phyloP scores from a whole-genome alignment of 2,888 invertebrate genomes.

The Drosophila prostipennis region DNA sequence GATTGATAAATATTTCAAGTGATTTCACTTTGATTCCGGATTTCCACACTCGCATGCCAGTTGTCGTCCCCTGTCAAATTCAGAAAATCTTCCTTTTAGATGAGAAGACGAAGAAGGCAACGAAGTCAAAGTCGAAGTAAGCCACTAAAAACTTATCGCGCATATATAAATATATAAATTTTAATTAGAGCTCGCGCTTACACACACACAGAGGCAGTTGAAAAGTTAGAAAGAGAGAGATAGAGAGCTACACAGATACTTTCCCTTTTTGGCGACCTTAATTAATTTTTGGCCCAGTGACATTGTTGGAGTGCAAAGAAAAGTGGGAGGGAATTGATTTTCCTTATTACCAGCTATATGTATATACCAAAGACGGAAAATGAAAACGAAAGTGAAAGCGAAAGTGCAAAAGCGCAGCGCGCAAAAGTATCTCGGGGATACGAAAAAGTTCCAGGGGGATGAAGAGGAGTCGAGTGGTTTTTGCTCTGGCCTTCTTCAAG shows the following conservation, averaged over 20 bases:
- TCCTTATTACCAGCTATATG: constrained; percentile 32
- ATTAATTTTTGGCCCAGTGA: constrained; percentile 77
- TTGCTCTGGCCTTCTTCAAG: constrained; percentile 5
- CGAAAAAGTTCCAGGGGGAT: constrained; percentile 40
- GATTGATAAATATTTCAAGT: constrained; percentile 15
- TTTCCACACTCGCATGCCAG: constrained; percentile 13
- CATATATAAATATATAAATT: constrained; percentile 77
- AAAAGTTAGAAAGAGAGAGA: not conserved
- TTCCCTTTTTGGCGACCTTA: constrained; percentile 66
- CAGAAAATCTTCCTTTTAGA: not conserved
- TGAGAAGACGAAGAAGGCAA: not conserved
- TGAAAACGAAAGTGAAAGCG: constrained; percentile 27
- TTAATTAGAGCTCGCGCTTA: constrained; percentile 59
- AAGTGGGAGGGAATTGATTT: constrained; percentile 64
- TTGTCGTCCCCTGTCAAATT: constrained; percentile 13
- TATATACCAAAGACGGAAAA: constrained; percentile 14
- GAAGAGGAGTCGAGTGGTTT: constrained; percentile 1
- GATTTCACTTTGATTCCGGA: constrained; percentile 1
- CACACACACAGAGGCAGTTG: constrained; percentile 22
- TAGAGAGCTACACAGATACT: constrained; percentile 8
- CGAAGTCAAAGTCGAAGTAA: constrained; percentile 47
- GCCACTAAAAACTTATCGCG: constrained; percentile 76
- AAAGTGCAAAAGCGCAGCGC: constrained; percentile 74
- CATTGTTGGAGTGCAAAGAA: constrained; percentile 45
- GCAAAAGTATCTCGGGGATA: constrained; percentile 72